Percentiles rank a stretch among this genome's conserved stretches.
Conservation (phyloP, 2,888 invertebrate genomes). For the Leptinotarsa rubiginosa region DNA sequence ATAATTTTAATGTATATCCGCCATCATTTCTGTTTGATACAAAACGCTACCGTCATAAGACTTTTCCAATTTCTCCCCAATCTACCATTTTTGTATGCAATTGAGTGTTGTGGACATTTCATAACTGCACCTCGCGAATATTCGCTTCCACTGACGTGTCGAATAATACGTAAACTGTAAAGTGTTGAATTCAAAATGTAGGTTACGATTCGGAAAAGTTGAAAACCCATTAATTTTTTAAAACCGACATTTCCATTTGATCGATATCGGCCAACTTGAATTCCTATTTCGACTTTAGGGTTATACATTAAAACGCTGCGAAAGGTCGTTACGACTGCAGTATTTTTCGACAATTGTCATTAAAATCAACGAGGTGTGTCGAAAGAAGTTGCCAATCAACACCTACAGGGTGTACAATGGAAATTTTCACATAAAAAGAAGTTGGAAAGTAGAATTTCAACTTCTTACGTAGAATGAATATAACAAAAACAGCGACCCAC, state of each 20-base stretch:
- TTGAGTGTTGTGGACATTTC: too few relatives aligned
- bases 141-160: background rate
- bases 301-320: background rate
- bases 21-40: too few relatives aligned
- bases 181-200: background rate
- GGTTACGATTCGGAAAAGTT: background rate
- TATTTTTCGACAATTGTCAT: background rate
- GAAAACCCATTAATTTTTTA: conserved; percentile 4
- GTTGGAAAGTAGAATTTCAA: too few relatives aligned
- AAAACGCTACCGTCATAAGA: too few relatives aligned
- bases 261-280: background rate
- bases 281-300: background rate
- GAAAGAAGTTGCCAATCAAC: background rate
- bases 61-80: too few relatives aligned
- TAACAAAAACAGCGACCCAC: too few relatives aligned
- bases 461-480: too few relatives aligned
- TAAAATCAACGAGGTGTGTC: background rate
- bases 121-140: background rate
- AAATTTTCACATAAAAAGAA: background rate
- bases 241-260: background rate
- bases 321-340: background rate
- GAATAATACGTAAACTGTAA: background rate
- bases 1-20: too few relatives aligned
- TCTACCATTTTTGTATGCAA: too few relatives aligned
- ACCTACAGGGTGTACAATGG: background rate